Base-by-base conservation (phyloP, 1,140 invertebrate species). In the Pogonomyrmex californicus region DNA sequence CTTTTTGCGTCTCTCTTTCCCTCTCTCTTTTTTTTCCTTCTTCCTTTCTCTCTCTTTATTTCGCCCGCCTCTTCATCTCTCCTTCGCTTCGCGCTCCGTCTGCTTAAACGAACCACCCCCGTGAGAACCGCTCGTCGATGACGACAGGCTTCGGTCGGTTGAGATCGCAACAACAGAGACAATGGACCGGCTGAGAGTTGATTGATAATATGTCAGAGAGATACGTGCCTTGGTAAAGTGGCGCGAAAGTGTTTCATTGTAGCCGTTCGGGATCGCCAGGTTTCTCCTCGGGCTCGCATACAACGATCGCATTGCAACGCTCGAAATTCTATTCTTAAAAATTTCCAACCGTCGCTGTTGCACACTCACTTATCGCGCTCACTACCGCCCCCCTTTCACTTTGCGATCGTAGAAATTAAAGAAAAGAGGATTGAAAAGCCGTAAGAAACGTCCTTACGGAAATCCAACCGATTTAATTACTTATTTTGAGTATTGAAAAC, bases 51-150 rank as follows among this genome's bases (percentile, higher is more conserved):
- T 23, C 3, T 54, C 41, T 77, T 56, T 41, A 58, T 38, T 73
- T 49, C 86, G 23, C 33, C 66, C 36, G 65, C 56, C 36, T 87
- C 70, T 71, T 60, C 76, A 1, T 17, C 51, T 49, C 79, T 56
- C 23, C 41, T 63, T 65, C 75, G 63, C 44, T 70, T 51, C 66
- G 78, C 10, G 49, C 49, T 65, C 85, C 60, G 79, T 71, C 71
- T 70, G 88, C 87, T 92, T 87, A 87, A 91, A 87, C 63, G 85
- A 75, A 71, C 85, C 82, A 86, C 65, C 82, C 87, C 79, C 91
- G 87, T 91, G 91, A 91, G 91, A 92, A 92, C 81, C 81, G 81
- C 60, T 58, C 75, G 17, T 60, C 77, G 77, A 49, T 30, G 60
- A 66, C 73, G 33, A 54, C 66, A 41, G 44, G 36, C n/a, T 71